Base-by-base conservation (phyloP, 2,888 invertebrate species). In the Troides aeacus region DNA sequence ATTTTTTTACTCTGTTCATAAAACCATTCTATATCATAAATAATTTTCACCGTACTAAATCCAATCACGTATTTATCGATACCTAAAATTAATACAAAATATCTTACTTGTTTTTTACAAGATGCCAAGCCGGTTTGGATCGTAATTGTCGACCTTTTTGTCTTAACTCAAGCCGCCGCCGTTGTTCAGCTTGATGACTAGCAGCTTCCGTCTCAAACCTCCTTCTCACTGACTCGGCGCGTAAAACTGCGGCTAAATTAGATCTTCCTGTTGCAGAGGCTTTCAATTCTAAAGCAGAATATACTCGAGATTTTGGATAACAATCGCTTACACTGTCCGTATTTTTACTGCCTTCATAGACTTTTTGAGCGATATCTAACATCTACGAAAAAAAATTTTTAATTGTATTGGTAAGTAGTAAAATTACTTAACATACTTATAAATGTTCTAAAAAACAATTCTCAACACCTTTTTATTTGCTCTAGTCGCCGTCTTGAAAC, bases 71-170 rank as follows among this genome's bases (percentile, higher is more conserved):
- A 18, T 50, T 5, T 23, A 5, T 21, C 12, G 1, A 23, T 57
- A 23, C 5, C 23, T 58, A 58, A 15, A 64, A 24, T 7, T 64
- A 30, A 10, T 53, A 53, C 53, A 17, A 5, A 7, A 50, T 53
- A 57, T 79, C 87, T 81, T 74, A 93, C 93, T 92, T 94, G 81
- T 94, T 94, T 76, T 93, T 94, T 24, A 96, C 88, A 50, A 94
- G 90, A 82, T 94, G 94, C 96, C 96, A 96, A n/a, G 95, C 95
- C 1, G 96, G 95, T 77, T 94, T 94, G 36, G 89, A 85, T 23
- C 95, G 89, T 62, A 95, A 87, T 60, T 95, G 79, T 59, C 94
- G 93, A 77, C 95, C 94, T 42, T 94, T 87, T 77, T 94, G 89
- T 70, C 93, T 92, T 64, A 93, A 86, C 77, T 94, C 94, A 68